phyloP scores from a whole-genome alignment of 2,113 vertebrate genomes.

The Calidris pugnax region DNA sequence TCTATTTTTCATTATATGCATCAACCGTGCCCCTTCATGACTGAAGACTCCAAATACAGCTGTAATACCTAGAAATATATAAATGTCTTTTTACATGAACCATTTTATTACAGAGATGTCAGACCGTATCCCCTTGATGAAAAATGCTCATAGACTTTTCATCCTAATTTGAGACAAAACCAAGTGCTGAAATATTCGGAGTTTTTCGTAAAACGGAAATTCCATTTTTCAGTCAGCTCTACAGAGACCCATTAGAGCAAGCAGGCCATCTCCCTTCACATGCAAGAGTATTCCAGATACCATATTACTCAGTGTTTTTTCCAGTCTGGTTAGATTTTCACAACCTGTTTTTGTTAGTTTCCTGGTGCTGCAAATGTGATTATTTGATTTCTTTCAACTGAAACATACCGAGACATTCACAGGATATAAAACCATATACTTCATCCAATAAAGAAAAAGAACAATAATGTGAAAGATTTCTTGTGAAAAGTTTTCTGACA shows the following conservation, averaged over 20 bases:
- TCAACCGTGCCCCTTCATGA: not conserved
- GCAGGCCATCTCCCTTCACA: not conserved
- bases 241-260: not conserved
- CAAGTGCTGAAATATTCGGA: not conserved
- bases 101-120: not conserved
- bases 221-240: not conserved
- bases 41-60: not conserved
- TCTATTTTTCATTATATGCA: not conserved
- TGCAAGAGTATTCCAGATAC: not conserved
- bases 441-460: not conserved
- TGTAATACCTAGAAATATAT: not conserved
- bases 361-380: not conserved
- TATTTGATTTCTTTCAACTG: slow-evolving; percentile 15
- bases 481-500: not conserved
- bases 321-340: not conserved
- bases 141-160: not conserved
- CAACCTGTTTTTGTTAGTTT: not conserved
- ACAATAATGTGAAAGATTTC: not conserved
- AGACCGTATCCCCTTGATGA: not conserved
- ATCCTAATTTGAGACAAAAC: not conserved
- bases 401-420: not conserved
- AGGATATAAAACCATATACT: not conserved
- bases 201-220: not conserved
- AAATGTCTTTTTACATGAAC: not conserved
- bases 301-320: not conserved